These are phyloP conservation scores for Eristalis pertinax DNA, from an alignment of 2,888 invertebrate species.

Conservation along the genomic window DNA sequence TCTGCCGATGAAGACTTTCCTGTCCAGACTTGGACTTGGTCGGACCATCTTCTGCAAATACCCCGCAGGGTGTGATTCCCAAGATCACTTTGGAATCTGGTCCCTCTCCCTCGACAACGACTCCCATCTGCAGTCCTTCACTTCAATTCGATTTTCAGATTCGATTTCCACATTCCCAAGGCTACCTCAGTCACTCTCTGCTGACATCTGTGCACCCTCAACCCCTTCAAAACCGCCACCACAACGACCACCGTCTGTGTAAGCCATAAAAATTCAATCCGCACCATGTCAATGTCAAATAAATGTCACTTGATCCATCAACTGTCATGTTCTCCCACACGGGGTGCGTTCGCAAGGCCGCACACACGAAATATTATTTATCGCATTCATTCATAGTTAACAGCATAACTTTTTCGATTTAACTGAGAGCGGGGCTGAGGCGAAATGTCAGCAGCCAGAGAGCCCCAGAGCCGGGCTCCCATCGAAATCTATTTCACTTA, in stretches of 20 bases:
- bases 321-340: background rate
- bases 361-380: background rate
- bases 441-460: background rate
- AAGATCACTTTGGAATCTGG: too few relatives aligned
- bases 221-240: too few relatives aligned
- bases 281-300: background rate
- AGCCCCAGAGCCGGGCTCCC: background rate
- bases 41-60: too few relatives aligned
- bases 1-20: too few relatives aligned
- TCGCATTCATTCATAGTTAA: constrained; percentile 33
- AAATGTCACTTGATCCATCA: background rate
- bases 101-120: background rate
- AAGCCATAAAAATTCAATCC: background rate
- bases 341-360: too few relatives aligned
- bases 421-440: constrained; percentile 3
- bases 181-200: background rate
- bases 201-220: background rate
- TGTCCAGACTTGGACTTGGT: too few relatives aligned
- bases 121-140: background rate
- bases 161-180: background rate
- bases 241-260: background rate
- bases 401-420: constrained; percentile 62
- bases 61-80: too few relatives aligned
- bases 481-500: constrained; percentile 61
- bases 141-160: background rate